Conservation (phyloP, 2,113 vertebrate species). For the Stigmatopora nigra region DNA sequence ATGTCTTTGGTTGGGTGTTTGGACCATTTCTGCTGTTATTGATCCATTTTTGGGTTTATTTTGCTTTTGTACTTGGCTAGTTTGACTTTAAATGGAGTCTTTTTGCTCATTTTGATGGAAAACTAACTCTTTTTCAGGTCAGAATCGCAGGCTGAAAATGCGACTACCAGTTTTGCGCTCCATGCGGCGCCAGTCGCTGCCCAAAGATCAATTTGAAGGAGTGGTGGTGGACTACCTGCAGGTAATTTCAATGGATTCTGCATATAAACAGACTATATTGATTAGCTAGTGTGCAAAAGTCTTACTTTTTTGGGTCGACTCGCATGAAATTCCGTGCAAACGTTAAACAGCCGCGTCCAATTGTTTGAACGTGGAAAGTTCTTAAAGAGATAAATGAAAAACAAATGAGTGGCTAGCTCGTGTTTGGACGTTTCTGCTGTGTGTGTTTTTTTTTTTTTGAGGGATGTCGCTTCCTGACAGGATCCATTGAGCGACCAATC, state of each 20-base stretch:
- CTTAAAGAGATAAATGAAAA: neutral
- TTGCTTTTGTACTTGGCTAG: neutral
- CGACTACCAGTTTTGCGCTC: conserved; percentile 77
- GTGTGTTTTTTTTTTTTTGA: conserved; percentile 2
- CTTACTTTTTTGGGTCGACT: neutral
- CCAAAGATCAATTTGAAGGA: conserved; percentile 83
- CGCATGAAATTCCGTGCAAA: neutral
- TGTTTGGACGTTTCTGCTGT: conserved; percentile 29
- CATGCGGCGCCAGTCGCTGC: conserved; percentile 68
- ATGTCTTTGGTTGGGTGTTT: too few relatives aligned
- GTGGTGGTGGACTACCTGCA: conserved; percentile 82
- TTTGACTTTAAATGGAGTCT: neutral
- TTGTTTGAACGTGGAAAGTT: neutral
- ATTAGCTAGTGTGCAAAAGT: neutral
- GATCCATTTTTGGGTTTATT: neutral
- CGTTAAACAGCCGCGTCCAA: neutral
- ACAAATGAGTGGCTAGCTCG: neutral
- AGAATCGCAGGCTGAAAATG: conserved; percentile 76
- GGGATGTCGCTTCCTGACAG: conserved; percentile 23
- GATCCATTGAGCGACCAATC: conserved; percentile 14
- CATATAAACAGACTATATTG: too few relatives aligned
- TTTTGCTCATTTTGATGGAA: neutral
- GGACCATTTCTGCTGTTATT: too few relatives aligned
- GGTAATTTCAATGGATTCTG: conserved; percentile 48
- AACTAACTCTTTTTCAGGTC: conserved; percentile 63